Evolutionary conservation across 2,797 vertebrate species (phyloP), one percentile per base, ranked within the genome.

Genomic region (Falco peregrinus): DNA sequence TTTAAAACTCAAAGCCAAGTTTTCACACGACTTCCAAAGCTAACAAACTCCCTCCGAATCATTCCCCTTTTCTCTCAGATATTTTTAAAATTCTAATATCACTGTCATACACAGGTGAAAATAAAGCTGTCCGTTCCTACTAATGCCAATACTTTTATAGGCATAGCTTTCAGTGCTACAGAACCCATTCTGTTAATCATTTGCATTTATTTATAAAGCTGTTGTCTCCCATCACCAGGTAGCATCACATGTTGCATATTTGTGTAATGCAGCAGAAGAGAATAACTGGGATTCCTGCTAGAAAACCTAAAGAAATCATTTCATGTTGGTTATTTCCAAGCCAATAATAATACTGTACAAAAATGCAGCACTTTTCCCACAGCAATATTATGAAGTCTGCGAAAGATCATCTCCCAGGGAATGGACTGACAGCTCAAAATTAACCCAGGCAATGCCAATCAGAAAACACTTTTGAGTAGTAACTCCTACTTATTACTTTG

Each of bases 221-320:
- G 54, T 50, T 81, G 57, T 48, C 63, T 93, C 63, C 75, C 86
- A 68, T 78, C 64, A 12, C 53, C 50, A 54, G 39, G 67, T 41
- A 77, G 14, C 64, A 79, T 87, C 92, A 87, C 53, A 70, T 39
- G 83, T 84, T 87, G 80, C 65, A 25, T 51, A 91, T 93, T 64
- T 96, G 90, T 95, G 95, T 90, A 96, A 96, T 91, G 83, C 93
- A 92, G 87, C 93, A 93, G 93, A 96, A 97, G 78, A 96, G 65
- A 95, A 77, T 86, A 84, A 71, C 93, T 95, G 89, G 48, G 87
- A 93, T 92, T 94, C 84, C 87, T 94, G 83, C 89, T 95, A 89
- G 87, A 96, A 96, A 95, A 77, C 43, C 68, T 87, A 86, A 84
- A 96, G 71, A 96, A 97, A 93, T 93, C 57, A 94, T 97, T 87